Conservation (phyloP, 2,113 vertebrate species). For the Macrotis lagotis region DNA sequence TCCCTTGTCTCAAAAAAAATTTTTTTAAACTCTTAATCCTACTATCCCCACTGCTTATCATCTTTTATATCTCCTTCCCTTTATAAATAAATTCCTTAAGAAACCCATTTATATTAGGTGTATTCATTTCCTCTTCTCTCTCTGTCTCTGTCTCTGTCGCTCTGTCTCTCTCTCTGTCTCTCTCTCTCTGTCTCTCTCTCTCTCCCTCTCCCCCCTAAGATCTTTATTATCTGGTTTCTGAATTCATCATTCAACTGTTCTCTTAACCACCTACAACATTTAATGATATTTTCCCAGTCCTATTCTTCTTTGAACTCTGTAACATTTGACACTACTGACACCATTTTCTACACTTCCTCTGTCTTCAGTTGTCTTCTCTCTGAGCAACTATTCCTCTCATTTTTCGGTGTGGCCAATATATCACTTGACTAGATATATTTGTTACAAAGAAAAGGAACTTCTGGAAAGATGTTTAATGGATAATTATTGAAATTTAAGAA, state of each 20-base stretch:
- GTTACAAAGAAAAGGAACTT: neutral
- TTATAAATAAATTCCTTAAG: neutral
- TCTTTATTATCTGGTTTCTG: neutral
- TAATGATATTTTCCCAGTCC: neutral
- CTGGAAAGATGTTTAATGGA: neutral
- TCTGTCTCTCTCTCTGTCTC: too few relatives aligned
- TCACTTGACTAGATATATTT: neutral
- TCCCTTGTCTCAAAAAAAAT: neutral
- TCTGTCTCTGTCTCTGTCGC: too few relatives aligned
- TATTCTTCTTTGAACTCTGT: neutral
- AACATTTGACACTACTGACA: neutral
- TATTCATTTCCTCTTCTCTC: neutral
- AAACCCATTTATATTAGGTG: neutral
- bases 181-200: too few relatives aligned
- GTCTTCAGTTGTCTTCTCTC: neutral
- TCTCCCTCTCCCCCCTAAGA: neutral
- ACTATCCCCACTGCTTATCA: neutral
- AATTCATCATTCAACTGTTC: neutral
- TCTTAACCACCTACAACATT: neutral
- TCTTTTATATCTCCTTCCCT: neutral
- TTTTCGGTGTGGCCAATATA: neutral
- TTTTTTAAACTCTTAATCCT: neutral
- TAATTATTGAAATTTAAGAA: neutral
- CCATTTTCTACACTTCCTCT: neutral
- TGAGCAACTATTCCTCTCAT: neutral